phyloP scores from a whole-genome alignment of 64 coral and sea anemone genomes.

The Montipora foliosa region DNA sequence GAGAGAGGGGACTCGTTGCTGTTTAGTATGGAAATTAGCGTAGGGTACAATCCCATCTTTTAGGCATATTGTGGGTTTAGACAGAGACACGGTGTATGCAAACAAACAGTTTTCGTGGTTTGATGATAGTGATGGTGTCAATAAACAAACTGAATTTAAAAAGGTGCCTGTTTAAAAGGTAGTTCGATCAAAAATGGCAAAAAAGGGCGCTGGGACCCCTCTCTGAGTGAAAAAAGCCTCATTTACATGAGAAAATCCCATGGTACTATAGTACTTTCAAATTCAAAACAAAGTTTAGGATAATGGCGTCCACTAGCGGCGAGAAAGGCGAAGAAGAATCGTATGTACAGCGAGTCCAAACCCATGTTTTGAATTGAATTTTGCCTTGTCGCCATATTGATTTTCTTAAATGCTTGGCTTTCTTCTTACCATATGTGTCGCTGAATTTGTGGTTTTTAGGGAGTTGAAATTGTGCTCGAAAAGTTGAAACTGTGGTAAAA shows the following conservation, averaged over 20 bases:
- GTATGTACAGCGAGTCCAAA: background rate
- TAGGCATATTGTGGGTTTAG: background rate
- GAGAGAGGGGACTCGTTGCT: background rate
- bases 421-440: background rate
- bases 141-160: background rate
- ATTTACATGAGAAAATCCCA: background rate
- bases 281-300: conserved; percentile 6
- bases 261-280: background rate
- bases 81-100: background rate
- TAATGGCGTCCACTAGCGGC: background rate
- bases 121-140: background rate
- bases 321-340: background rate
- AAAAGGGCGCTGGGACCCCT: background rate
- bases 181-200: background rate
- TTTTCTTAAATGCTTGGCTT: background rate
- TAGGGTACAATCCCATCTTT: background rate
- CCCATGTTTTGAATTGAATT: background rate
- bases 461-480: background rate
- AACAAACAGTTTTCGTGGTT: background rate
- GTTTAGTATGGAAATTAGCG: background rate
- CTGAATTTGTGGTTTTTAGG: background rate
- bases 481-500: background rate
- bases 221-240: background rate
- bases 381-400: background rate
- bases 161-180: background rate